Evolutionary conservation across 35 echinoderm and acorn worm species (phyloP), one percentile per base, ranked within the genome.

Genomic region (Holothuria glaberrima): DNA sequence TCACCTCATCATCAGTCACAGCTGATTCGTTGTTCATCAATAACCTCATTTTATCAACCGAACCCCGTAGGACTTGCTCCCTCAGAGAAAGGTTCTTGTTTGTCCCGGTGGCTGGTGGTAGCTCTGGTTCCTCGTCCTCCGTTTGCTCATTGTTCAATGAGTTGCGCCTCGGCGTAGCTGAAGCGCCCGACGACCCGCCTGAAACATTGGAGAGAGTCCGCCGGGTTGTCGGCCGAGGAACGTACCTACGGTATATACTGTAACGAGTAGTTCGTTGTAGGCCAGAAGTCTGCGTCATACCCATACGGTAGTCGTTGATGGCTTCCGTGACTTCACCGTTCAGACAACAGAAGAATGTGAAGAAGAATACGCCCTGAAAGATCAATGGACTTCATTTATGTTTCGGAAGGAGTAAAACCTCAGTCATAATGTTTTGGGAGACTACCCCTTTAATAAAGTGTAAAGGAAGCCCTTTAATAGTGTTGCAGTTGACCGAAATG

Each of bases 281-380:
- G 45, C 88, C 85, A 7, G 91, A 86, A 0, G 91, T 62, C 22
- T 93, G 93, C 35, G 63, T 93, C 48, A 99, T 65, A 34, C 94
- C 94, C 68, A 95, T 85, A 65, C 97, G 93, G 34, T 91, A 74
- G 50, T 99, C 97, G 14, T 89, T 83, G 4, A 99, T 66, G 1
- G 92, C 71, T 30, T 92, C 91, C 3, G 90, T 88, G 22, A 99
- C 92, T 76, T 99, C 97, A 5, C 90, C 93, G 59, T 99, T 94
- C 20, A 99, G 65, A 13, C 86, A 73, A 41, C 93, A 94, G 91
- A 99, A 99, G 35, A 99, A 99, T 19, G 94, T 89, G 75, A 99
- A 99, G 71, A 99, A 99, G 80, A 99, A 99, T 38, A 94, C 93
- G 9, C 97, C 97, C 97, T 99, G 56, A 18, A 91, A 59, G 25